Conservation (phyloP, 2,888 invertebrate species). For the Drosophila bunnanda region DNA sequence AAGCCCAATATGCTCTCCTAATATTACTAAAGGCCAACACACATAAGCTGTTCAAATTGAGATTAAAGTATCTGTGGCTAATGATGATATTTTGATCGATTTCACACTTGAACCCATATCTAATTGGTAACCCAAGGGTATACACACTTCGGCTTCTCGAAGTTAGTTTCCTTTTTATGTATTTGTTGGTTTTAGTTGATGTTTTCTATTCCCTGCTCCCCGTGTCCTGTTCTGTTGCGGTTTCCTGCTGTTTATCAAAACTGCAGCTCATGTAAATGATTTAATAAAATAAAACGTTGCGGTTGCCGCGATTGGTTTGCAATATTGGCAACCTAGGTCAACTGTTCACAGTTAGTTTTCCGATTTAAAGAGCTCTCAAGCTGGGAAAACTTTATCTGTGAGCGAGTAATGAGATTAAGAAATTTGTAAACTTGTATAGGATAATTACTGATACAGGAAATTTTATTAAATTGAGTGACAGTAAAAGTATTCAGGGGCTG, state of each 20-base stretch:
- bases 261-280: slow-evolving; percentile 69
- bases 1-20: too few species aligned
- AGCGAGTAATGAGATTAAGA: too few species aligned
- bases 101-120: too few species aligned
- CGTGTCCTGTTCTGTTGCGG: slow-evolving; percentile 64
- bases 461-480: too few species aligned
- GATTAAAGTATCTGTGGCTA: too few species aligned
- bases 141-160: too few species aligned
- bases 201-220: not conserved
- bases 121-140: too few species aligned
- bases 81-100: too few species aligned
- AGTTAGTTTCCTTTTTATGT: not conserved
- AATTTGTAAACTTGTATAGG: not conserved
- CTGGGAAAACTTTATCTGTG: not conserved
- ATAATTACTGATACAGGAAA: not conserved
- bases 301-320: slow-evolving; percentile 5
- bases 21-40: too few species aligned
- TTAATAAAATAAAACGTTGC: slow-evolving; percentile 11
- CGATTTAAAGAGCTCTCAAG: not conserved
- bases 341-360: not conserved
- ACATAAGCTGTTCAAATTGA: too few species aligned
- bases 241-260: slow-evolving; percentile 59
- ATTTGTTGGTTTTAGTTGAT: not conserved
- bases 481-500: not conserved
- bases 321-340: slow-evolving; percentile 10